Evolutionary conservation across 2,113 vertebrate genomes (phyloP).

Genomic region (Nansenia antarctica): DNA sequence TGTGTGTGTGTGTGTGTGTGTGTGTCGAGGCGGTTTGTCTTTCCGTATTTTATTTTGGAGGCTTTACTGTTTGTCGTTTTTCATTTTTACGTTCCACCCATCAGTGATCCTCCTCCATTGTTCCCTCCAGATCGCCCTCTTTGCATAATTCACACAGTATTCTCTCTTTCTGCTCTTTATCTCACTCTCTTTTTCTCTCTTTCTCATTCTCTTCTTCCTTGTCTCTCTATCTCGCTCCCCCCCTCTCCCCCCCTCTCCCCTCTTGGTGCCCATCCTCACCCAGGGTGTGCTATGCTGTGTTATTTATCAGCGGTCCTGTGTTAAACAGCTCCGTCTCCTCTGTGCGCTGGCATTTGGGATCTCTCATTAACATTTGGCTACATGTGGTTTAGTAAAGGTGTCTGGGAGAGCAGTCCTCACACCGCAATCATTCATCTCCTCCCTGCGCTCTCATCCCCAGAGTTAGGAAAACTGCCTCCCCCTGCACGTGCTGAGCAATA

Average conservation of each 20-base stretch:
- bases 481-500: no score
- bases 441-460: conserved; percentile 1
- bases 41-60: conserved; percentile 46
- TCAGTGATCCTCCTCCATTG: conserved; percentile 28
- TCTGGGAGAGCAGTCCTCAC: conserved; percentile 35
- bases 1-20: neutral
- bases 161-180: conserved; percentile 4
- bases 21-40: neutral
- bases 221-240: neutral
- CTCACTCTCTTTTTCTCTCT: neutral
- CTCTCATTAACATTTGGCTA: conserved; percentile 72
- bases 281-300: conserved; percentile 15
- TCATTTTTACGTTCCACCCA: conserved; percentile 59
- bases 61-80: conserved; percentile 60
- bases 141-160: conserved; percentile 43
- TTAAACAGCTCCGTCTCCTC: conserved; percentile 55
- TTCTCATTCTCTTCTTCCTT: neutral
- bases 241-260: conserved; percentile 4
- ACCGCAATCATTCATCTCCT: conserved; percentile 47
- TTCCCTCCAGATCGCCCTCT: conserved; percentile 41
- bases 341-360: conserved; percentile 67
- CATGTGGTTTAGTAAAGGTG: conserved; percentile 65
- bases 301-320: conserved; percentile 57
- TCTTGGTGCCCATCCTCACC: conserved; percentile 1
- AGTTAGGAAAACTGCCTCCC: no score